Conservation (phyloP, 2,113 vertebrate genomes). For the Ailurus styani region DNA sequence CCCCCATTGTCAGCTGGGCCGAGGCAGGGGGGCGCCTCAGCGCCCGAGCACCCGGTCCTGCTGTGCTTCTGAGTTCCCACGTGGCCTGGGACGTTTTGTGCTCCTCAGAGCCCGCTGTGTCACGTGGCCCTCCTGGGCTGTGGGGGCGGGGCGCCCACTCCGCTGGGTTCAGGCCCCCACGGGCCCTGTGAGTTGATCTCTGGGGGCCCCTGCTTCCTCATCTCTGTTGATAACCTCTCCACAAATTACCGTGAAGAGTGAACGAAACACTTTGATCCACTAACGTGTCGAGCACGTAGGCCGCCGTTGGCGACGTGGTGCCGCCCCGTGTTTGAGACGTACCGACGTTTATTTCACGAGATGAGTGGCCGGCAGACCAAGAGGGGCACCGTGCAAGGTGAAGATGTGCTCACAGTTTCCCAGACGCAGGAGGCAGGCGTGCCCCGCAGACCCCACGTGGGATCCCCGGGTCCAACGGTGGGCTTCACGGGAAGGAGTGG, state of each 20-base stretch:
- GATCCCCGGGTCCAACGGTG: background rate
- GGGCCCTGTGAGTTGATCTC: background rate
- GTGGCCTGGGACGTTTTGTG: background rate
- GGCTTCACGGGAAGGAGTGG: background rate
- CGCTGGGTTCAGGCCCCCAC: background rate
- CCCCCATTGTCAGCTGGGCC: no score
- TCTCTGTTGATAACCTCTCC: fast-evolving
- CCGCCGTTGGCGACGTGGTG: background rate
- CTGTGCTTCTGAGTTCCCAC: background rate
- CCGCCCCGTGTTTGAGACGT: no score
- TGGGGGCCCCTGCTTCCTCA: background rate
- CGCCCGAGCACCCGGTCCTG: background rate
- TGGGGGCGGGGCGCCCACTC: fast-evolving
- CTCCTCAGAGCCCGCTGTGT: background rate
- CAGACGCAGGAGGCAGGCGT: background rate
- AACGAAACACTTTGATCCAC: no score
- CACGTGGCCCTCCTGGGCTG: background rate
- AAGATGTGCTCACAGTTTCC: fast-evolving
- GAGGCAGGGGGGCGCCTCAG: background rate
- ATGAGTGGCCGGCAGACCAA: background rate
- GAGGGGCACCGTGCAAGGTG: background rate
- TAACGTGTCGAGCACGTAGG: no score
- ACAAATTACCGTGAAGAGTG: background rate
- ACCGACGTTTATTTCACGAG: no score
- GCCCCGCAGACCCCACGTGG: background rate